A percentile compares a stretch with the other conserved stretches of the same genome.
Evolutionary conservation across 2,113 vertebrate genomes (phyloP).

Genomic region (Choloepus hoffmanni): DNA sequence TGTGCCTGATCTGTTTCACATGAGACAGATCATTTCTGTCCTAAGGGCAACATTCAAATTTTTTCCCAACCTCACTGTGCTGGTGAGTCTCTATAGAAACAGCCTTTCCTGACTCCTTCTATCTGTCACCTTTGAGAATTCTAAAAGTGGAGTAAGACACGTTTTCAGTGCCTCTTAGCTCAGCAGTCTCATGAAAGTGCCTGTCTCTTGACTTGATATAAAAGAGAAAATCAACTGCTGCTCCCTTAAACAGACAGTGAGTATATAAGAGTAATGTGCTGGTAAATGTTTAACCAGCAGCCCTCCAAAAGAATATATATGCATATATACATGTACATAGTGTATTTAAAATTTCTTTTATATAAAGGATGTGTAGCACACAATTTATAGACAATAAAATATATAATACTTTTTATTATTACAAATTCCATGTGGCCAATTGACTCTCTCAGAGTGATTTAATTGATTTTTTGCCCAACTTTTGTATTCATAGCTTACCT

Average conservation of each 20-base stretch:
- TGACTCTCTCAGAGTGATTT: background rate
- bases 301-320: background rate
- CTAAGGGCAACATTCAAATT: background rate
- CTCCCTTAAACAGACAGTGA: background rate
- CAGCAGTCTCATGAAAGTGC: background rate
- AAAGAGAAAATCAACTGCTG: slow-evolving; percentile 13
- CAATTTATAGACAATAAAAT: background rate
- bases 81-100: background rate
- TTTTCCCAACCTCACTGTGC: background rate
- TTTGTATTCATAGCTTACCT: background rate
- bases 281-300: slow-evolving; percentile 9
- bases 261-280: background rate
- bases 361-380: background rate
- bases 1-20: background rate
- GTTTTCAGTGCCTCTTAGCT: background rate
- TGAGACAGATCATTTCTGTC: background rate
- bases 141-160: background rate
- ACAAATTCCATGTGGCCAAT: background rate
- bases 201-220: background rate
- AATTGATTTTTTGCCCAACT: background rate
- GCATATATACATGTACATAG: background rate
- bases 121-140: background rate
- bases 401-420: background rate
- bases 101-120: background rate
- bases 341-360: background rate